Percentiles rank a stretch among this genome's conserved stretches.
These are phyloP conservation scores for Hyphantria cunea DNA, from an alignment of 1,140 invertebrate genomes.

Conservation along the genomic window DNA sequence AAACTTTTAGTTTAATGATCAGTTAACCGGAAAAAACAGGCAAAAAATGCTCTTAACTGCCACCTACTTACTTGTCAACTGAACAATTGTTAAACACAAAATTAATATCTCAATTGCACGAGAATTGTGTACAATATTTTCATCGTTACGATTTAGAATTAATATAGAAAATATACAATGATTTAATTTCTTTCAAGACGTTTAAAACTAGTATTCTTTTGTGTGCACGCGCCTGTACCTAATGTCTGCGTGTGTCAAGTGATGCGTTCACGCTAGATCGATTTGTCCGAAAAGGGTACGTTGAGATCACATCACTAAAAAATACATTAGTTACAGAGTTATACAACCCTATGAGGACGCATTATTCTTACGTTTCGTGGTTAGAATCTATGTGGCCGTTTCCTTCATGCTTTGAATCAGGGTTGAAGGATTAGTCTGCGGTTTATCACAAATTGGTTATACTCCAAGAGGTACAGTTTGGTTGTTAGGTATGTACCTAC, in stretches of 20 bases:
- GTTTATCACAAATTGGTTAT: neutral
- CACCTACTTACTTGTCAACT: too few relatives aligned
- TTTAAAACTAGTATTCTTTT: too few relatives aligned
- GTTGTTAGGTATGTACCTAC: neutral
- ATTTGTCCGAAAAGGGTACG: conserved; percentile 23
- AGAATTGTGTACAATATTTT: too few relatives aligned
- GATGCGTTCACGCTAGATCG: conserved; percentile 28
- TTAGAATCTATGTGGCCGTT: conserved; percentile 17
- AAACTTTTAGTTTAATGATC: too few relatives aligned
- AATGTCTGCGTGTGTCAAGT: conserved; percentile 6
- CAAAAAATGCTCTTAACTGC: too few relatives aligned
- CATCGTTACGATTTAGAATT: too few relatives aligned
- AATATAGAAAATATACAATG: too few relatives aligned
- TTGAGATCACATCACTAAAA: conserved; percentile 20
- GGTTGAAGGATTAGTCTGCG: conserved; percentile 12
- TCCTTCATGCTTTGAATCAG: conserved; percentile 7
- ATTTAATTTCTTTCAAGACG: too few relatives aligned
- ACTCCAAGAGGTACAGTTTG: neutral
- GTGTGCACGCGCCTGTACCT: conserved; percentile 5
- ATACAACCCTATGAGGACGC: conserved; percentile 18
- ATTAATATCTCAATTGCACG: too few relatives aligned
- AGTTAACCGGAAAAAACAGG: too few relatives aligned
- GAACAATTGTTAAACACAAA: too few relatives aligned
- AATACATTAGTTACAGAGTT: conserved; percentile 14
- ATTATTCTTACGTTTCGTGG: conserved; percentile 12